phyloP scores from a whole-genome alignment of 2,797 vertebrate species.

The Manis crassicaudata region DNA sequence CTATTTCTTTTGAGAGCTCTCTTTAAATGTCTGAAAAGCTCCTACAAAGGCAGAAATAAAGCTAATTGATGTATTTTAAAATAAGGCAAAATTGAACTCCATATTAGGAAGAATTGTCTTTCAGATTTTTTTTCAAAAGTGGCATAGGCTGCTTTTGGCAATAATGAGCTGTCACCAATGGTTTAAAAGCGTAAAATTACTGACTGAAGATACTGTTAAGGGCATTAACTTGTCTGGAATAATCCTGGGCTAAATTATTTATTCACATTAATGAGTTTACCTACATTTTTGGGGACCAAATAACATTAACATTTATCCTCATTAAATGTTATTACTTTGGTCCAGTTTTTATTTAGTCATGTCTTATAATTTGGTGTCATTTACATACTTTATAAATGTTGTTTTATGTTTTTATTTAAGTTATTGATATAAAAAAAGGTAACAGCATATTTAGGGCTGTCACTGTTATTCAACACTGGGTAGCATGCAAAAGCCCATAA shows the following conservation, averaged over 20 bases:
- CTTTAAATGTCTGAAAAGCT: not conserved
- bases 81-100: not conserved
- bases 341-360: not conserved
- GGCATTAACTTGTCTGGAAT: not conserved
- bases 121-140: not conserved
- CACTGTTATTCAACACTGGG: not conserved
- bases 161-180: not conserved
- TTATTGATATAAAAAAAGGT: not conserved
- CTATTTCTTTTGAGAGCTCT: not conserved
- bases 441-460: not conserved
- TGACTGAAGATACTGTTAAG: not conserved
- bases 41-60: not conserved
- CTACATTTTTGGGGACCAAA: constrained; percentile 6
- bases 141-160: not conserved
- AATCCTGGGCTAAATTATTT: not conserved
- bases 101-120: not conserved
- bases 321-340: not conserved
- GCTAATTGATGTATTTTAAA: not conserved
- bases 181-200: constrained; percentile 38
- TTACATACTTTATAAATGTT: constrained; percentile 25
- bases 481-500: not conserved
- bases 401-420: not conserved
- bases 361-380: not conserved
- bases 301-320: not conserved
- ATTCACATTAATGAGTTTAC: not conserved